Percentiles rank a stretch among this genome's conserved stretches.
Conservation (phyloP, 2,888 invertebrate species). For the Meiosimyza platycephala region DNA sequence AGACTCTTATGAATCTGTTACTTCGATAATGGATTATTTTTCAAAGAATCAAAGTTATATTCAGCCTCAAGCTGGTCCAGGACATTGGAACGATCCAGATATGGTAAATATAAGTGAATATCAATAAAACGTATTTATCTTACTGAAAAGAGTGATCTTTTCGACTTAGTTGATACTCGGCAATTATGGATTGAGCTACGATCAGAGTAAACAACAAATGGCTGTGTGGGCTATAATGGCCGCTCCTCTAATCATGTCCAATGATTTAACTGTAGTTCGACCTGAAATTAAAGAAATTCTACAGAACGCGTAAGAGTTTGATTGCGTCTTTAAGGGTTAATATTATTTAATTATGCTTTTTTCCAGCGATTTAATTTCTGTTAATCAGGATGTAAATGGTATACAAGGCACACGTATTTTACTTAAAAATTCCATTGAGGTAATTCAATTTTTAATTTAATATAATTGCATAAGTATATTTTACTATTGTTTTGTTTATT, state of each 20-base stretch:
- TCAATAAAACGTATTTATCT: neutral
- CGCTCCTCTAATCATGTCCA: constrained; percentile 79
- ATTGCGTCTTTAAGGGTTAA: neutral
- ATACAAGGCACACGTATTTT: constrained; percentile 71
- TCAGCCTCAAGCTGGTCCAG: constrained; percentile 72
- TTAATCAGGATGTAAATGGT: constrained; percentile 77
- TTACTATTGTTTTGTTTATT: neutral
- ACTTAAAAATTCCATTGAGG: constrained; percentile 65
- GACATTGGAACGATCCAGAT: constrained; percentile 80
- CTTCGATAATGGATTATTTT: constrained; percentile 72
- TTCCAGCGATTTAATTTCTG: constrained; percentile 69
- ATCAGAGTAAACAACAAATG: constrained; percentile 79
- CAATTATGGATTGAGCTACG: constrained; percentile 74
- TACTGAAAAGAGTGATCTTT: neutral
- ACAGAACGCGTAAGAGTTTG: constrained; percentile 69
- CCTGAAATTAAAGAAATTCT: constrained; percentile 73
- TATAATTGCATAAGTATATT: constrained; percentile 9
- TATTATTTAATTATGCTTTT: neutral
- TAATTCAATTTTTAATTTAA: constrained; percentile 33
- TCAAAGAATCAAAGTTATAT: constrained; percentile 72
- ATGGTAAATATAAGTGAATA: constrained; percentile 69
- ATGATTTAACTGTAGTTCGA: constrained; percentile 73
- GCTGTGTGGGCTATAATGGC: constrained; percentile 80
- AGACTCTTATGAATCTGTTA: constrained; percentile 72
- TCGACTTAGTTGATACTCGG: constrained; percentile 70